phyloP scores from a whole-genome alignment of 1,140 invertebrate species.

The Drosophila athabasca region DNA sequence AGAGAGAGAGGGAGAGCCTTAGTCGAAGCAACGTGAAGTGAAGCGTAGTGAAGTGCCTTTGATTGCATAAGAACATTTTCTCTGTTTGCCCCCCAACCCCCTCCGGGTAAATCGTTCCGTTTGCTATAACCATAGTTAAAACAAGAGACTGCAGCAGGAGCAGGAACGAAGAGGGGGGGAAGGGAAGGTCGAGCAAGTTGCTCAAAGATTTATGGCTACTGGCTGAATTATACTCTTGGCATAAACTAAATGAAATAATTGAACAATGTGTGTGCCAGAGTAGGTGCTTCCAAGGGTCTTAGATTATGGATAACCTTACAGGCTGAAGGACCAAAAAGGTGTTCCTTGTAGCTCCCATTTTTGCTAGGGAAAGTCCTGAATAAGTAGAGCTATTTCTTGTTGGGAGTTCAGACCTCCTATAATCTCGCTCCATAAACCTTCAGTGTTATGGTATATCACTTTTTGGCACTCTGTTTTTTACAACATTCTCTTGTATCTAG shows the following conservation, averaged over 20 bases:
- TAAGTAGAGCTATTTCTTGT: too few species aligned
- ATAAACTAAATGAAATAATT: conserved; percentile 50
- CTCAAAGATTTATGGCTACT: conserved; percentile 53
- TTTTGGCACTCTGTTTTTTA: too few species aligned
- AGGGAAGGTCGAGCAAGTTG: conserved; percentile 40
- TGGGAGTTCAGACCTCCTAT: too few species aligned
- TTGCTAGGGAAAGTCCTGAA: neutral
- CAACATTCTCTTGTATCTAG: neutral
- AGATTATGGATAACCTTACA: conserved; percentile 39
- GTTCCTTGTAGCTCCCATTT: neutral
- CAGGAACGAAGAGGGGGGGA: too few species aligned
- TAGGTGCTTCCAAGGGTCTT: conserved; percentile 19
- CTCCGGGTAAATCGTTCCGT: conserved; percentile 26
- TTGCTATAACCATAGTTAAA: neutral
- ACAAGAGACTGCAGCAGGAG: too few species aligned
- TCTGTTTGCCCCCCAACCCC: conserved; percentile 4
- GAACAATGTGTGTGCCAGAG: conserved; percentile 30
- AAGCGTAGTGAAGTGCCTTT: conserved; percentile 45
- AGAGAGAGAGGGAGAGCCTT: conserved; percentile 4
- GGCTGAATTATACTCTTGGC: conserved; percentile 45
- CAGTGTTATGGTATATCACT: too few species aligned
- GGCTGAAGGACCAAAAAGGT: neutral
- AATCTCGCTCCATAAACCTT: too few species aligned
- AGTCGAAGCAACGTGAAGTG: conserved; percentile 16
- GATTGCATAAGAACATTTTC: conserved; percentile 51